Evolutionary conservation across 1,140 invertebrate species (phyloP).

Genomic region (Popillia japonica): DNA sequence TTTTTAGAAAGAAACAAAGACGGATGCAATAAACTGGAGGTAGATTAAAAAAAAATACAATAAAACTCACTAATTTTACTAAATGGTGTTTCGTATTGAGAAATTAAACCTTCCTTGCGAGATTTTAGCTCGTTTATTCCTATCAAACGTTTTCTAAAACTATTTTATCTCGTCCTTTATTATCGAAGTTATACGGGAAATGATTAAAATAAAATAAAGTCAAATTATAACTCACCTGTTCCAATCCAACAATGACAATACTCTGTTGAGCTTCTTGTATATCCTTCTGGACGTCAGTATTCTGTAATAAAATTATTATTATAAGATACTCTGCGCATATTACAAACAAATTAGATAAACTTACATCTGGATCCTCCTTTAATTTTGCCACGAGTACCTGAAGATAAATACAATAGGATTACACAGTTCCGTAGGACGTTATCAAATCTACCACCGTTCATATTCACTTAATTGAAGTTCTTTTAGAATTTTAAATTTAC

Average conservation of each 20-base stretch:
- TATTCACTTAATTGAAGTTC: background rate
- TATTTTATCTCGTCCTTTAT: background rate
- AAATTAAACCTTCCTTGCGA: too few relatives aligned
- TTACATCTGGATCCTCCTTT: conserved; percentile 69
- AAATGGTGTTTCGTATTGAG: background rate
- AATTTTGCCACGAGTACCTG: conserved; percentile 67
- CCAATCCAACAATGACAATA: conserved; percentile 64
- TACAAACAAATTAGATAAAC: conserved; percentile 51
- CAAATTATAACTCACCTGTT: conserved; percentile 61
- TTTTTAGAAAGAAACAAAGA: conserved; percentile 23
- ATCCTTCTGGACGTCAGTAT: conserved; percentile 61
- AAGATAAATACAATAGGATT: conserved; percentile 48
- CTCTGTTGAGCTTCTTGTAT: conserved; percentile 65
- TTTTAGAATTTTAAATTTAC: conserved; percentile 28
- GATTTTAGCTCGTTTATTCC: background rate
- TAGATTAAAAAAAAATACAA: background rate
- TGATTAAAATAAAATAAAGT: conserved; percentile 4
- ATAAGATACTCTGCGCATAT: background rate
- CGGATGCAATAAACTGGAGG: background rate
- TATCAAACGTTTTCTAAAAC: background rate
- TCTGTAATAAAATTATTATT: conserved; percentile 44
- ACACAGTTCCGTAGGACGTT: background rate
- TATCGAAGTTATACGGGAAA: background rate
- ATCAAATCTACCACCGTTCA: background rate
- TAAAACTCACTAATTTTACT: background rate